A percentile compares a stretch with the other conserved stretches of the same genome.
Conservation (phyloP, 2,113 vertebrate species). For the Patagioenas fasciata region DNA sequence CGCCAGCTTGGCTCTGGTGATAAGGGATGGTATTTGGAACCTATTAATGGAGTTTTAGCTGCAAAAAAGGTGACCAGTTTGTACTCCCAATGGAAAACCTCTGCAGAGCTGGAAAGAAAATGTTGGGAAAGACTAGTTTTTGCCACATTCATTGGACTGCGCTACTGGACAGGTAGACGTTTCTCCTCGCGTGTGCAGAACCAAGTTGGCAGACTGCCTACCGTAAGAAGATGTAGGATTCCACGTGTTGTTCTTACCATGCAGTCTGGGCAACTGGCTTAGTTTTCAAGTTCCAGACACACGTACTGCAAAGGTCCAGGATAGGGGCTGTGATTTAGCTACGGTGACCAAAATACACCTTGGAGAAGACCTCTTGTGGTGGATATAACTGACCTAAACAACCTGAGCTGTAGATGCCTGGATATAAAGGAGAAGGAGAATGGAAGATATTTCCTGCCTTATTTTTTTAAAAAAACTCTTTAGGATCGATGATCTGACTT, state of each 20-base stretch:
- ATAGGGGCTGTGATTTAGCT: not conserved
- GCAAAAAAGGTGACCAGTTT: accelerated
- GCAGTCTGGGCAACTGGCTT: accelerated
- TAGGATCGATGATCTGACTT: not conserved
- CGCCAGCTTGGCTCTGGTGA: not conserved
- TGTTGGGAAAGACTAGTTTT: accelerated
- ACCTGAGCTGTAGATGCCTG: not conserved
- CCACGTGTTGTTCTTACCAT: not conserved
- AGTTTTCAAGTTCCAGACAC: not conserved
- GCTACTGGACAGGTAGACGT: accelerated
- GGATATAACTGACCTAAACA: not conserved
- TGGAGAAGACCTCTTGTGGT: not conserved
- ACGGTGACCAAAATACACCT: not conserved
- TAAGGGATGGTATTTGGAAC: accelerated
- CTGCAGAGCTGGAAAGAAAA: not conserved
- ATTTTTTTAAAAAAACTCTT: not conserved
- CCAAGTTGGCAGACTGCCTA: not conserved
- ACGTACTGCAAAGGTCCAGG: not conserved
- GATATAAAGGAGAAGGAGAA: not conserved
- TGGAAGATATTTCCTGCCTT: not conserved
- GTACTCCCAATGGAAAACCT: not conserved
- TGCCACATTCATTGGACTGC: not conserved
- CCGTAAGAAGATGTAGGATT: not conserved
- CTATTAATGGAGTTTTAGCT: too few species aligned
- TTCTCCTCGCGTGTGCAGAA: not conserved